These are phyloP conservation scores for Vidua chalybeata DNA, from an alignment of 2,113 vertebrate species.

Conservation along the genomic window DNA sequence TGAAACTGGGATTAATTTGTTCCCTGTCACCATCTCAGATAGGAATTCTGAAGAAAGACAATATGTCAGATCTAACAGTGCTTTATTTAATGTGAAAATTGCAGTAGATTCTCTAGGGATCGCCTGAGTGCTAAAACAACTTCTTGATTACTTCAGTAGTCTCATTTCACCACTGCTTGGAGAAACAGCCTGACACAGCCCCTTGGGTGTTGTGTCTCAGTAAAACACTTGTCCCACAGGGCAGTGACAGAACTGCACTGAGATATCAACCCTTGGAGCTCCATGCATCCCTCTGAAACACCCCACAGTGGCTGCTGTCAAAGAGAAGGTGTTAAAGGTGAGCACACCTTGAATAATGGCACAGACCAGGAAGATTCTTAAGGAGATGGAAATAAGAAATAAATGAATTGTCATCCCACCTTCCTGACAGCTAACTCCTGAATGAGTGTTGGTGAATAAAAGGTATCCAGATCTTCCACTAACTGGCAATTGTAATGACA, in stretches of 20 bases:
- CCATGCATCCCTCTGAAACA: not conserved
- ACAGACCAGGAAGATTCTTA: not conserved
- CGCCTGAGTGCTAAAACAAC: not conserved
- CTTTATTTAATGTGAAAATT: not conserved
- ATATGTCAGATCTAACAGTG: not conserved
- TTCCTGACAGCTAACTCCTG: not conserved
- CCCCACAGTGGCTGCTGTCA: not conserved
- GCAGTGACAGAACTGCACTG: rapidly evolving
- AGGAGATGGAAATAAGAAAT: not conserved
- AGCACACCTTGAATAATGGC: not conserved
- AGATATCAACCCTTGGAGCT: not conserved
- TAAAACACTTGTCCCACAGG: rapidly evolving
- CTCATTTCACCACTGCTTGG: not conserved
- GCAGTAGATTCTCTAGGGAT: not conserved
- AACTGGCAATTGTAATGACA: not conserved
- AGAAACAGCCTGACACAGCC: not conserved
- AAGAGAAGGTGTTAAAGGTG: not conserved
- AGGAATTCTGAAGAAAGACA: not conserved
- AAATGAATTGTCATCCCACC: not conserved
- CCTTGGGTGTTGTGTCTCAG: not conserved
- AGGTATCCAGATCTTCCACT: not conserved
- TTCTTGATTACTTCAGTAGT: not conserved
- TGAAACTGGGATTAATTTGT: not conserved
- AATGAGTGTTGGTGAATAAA: not conserved
- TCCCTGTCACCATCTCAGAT: not conserved